These are phyloP conservation scores for Melanophora roralis DNA, from an alignment of 2,888 invertebrate genomes.

Conservation along the genomic window DNA sequence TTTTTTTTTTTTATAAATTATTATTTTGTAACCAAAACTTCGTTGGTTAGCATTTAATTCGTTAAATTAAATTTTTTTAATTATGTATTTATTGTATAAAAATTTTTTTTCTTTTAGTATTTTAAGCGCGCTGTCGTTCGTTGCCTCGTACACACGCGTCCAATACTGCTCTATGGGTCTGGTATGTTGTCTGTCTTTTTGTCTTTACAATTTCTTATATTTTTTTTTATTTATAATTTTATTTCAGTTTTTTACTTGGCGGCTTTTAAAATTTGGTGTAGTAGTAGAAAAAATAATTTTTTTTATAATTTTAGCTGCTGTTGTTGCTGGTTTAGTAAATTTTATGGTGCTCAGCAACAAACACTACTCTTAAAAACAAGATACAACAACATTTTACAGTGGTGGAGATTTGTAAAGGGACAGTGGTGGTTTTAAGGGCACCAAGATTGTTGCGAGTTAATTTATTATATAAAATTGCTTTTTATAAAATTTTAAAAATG, in stretches of 20 bases:
- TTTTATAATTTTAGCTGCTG: constrained; percentile 33
- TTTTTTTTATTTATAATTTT: constrained; percentile 25
- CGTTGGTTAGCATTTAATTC: constrained; percentile 8
- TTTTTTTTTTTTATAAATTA: constrained; percentile 18
- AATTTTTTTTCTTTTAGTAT: constrained; percentile 36
- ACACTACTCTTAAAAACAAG: constrained; percentile 42
- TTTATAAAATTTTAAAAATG: no score
- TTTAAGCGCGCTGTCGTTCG: constrained; percentile 61
- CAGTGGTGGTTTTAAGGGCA: neutral
- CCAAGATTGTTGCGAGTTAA: no score
- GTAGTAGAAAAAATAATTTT: constrained; percentile 47
- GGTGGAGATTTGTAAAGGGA: neutral
- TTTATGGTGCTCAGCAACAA: constrained; percentile 56
- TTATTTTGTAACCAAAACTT: constrained; percentile 22
- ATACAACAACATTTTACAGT: constrained; percentile 33
- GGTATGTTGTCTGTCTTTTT: constrained; percentile 59
- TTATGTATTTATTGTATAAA: constrained; percentile 17
- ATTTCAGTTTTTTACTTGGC: constrained; percentile 48
- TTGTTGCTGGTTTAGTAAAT: constrained; percentile 45
- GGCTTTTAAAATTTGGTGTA: constrained; percentile 60
- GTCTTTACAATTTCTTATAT: constrained; percentile 55
- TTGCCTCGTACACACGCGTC: constrained; percentile 61
- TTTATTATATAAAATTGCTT: no score
- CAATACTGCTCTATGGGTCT: constrained; percentile 61
- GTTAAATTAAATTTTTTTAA: constrained; percentile 14